Conservation (phyloP, 2,888 invertebrate species). For the Campoletis raptor region DNA sequence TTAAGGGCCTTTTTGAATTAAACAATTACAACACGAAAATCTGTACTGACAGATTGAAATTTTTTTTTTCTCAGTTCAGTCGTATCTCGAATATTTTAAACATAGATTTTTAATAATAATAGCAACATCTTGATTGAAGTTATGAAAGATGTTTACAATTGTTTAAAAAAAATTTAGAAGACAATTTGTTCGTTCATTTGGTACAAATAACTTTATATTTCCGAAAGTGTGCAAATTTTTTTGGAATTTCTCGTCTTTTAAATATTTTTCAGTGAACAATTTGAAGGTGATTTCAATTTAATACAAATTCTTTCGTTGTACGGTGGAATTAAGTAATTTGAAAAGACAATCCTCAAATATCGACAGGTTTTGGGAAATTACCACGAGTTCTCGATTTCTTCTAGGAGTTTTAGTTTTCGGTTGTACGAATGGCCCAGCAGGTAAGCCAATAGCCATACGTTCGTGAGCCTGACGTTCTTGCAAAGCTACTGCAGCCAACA, state of each 20-base stretch:
- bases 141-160: too few species aligned
- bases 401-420: constrained; percentile 71
- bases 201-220: too few species aligned
- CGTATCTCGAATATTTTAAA: background rate
- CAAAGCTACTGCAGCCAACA: constrained; percentile 82
- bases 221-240: too few species aligned
- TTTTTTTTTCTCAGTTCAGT: too few species aligned
- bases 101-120: background rate
- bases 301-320: background rate
- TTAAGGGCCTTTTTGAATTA: background rate
- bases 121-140: background rate
- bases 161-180: too few species aligned
- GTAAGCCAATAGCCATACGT: constrained; percentile 83
- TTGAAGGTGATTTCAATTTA: background rate
- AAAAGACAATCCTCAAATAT: constrained; percentile 20
- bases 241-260: too few species aligned
- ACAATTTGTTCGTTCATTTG: too few species aligned
- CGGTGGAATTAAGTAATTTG: background rate
- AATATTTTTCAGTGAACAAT: background rate
- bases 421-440: constrained; percentile 77
- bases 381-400: constrained; percentile 66
- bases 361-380: constrained; percentile 23
- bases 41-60: background rate
- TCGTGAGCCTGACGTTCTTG: constrained; percentile 84
- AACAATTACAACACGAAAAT: background rate